Evolutionary conservation across 2,113 vertebrate genomes (phyloP), one percentile per base, ranked within the genome.

Genomic region (Zosterops japonicus): DNA sequence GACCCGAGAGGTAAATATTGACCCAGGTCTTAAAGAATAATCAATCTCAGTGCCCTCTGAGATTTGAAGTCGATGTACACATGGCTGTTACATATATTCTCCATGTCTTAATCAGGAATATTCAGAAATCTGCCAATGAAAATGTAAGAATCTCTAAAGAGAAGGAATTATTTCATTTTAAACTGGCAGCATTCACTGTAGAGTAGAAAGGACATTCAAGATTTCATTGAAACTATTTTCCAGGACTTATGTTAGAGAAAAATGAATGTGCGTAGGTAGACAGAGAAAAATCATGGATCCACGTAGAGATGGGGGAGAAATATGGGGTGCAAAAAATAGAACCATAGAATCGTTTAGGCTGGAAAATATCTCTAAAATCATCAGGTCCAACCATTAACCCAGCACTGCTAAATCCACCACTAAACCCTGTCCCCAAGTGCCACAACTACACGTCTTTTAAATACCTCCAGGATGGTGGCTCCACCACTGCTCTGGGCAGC

Each of bases 1-100:
- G 94, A 95, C 67, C 91, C n/a, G 41, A 80, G 94, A 97, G 76
- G 69, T 83, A 97, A 97, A 97, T 97, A 97, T 97, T 97, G 96
- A 97, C 89, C 79, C 53, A 74, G 29, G 88, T 70, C 69, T 94
- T 94, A 94, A 87, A 94, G 84, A 90, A 89, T 77, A 96, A 97
- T 97, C 94, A 89, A 90, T 97, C 77, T 70, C 57, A 27, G 50
- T 81, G 59, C 85, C 92, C 72, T 87, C 81, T 64, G 63, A 87
- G 94, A 87, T 93, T 84, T 13, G 46, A 95, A 94, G 87, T 96
- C 87, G 0, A 94, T 96, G 79, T 35, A 83, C 46, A 78, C 59
- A 63, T 11, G 49, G 49, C 56, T 85, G 86, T 88, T 95, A 94
- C 94, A 95, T 88, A 95, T 93, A 93, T 93, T 93, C 55, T 78